Evolutionary conservation across 2,888 invertebrate species (phyloP).

Genomic region (Cheilosia scutellata): DNA sequence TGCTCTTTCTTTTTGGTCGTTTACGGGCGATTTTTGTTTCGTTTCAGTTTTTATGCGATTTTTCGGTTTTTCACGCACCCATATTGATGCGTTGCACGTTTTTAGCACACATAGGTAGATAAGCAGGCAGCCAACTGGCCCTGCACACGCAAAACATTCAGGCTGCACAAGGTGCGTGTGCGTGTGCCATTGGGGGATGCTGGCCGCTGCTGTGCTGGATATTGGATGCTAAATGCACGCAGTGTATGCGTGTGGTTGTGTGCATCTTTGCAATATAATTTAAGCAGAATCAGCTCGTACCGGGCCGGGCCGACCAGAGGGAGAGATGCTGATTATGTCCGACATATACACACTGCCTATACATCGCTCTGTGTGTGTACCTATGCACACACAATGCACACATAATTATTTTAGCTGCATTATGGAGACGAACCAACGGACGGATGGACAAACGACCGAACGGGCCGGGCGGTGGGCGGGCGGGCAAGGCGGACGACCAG

Average conservation of each 20-base stretch:
- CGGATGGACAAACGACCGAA: constrained; percentile 28
- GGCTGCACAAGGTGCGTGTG: constrained; percentile 59
- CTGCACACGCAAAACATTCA: neutral
- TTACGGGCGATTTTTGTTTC: constrained; percentile 70
- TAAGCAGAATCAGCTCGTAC: constrained; percentile 64
- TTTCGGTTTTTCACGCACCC: constrained; percentile 76
- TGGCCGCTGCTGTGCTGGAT: constrained; percentile 27
- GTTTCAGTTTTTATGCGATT: constrained; percentile 70
- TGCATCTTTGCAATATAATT: constrained; percentile 64
- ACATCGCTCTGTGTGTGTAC: constrained; percentile 25
- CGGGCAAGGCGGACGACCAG: constrained; percentile 32
- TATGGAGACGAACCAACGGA: constrained; percentile 65
- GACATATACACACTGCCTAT: constrained; percentile 34
- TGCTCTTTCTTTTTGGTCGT: constrained; percentile 67
- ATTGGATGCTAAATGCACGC: constrained; percentile 62
- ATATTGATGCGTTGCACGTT: constrained; percentile 74
- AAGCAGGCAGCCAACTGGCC: neutral
- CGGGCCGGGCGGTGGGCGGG: constrained; percentile 31
- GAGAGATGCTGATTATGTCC: constrained; percentile 67
- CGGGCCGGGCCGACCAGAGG: constrained; percentile 34
- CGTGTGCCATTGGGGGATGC: constrained; percentile 44
- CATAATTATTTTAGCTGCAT: constrained; percentile 76
- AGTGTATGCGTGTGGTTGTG: constrained; percentile 43
- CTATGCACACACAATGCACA: constrained; percentile 75
- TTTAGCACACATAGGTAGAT: constrained; percentile 59